These are phyloP conservation scores for Drosophila anomalata DNA, from an alignment of 2,888 invertebrate species.

Conservation along the genomic window DNA sequence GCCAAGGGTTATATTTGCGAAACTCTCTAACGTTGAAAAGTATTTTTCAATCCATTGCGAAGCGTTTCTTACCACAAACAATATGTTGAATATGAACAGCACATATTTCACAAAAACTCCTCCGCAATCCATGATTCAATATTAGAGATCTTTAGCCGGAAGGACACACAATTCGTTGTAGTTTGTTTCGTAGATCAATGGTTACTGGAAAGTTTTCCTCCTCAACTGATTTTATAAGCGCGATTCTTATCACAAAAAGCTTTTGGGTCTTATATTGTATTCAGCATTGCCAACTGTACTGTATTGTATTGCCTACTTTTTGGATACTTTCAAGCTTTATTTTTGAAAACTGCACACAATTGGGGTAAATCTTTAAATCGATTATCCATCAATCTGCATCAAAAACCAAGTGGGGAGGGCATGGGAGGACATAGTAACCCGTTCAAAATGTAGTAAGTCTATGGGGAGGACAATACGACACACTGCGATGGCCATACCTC, in stretches of 20 bases:
- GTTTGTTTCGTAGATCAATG: slow-evolving; percentile 1
- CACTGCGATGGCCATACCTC: too few species aligned
- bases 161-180: not conserved
- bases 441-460: too few species aligned
- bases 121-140: slow-evolving; percentile 87
- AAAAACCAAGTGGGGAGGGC: too few species aligned
- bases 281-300: not conserved
- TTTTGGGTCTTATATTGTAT: not conserved
- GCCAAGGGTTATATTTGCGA: slow-evolving; percentile 12
- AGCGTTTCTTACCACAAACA: slow-evolving; percentile 88
- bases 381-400: too few species aligned
- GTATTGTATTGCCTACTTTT: not conserved
- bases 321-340: not conserved
- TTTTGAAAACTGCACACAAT: too few species aligned
- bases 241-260: slow-evolving; percentile 11
- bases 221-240: not conserved
- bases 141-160: not conserved
- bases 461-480: too few species aligned
- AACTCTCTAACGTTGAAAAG: not conserved
- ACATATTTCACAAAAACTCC: slow-evolving; percentile 92
- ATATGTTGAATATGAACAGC: slow-evolving; percentile 91
- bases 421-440: too few species aligned
- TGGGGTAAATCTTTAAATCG: too few species aligned
- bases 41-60: not conserved
- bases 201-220: not conserved